These are phyloP conservation scores for Leptosomus discolor DNA, from an alignment of 2,113 vertebrate genomes.

Conservation along the genomic window DNA sequence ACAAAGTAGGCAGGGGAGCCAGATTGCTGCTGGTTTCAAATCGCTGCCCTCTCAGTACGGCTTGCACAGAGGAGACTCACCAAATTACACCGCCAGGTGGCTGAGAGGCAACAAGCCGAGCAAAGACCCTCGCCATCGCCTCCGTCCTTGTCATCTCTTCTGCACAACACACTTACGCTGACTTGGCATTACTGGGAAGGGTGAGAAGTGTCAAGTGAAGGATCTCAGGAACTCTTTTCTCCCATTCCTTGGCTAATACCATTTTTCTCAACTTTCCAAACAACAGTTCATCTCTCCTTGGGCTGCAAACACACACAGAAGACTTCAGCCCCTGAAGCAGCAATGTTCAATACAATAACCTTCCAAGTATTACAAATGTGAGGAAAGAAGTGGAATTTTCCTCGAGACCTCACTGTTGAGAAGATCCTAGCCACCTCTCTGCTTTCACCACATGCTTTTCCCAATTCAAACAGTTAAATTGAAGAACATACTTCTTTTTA, in stretches of 20 bases:
- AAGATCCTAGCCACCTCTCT: not conserved
- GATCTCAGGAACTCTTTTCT: not conserved
- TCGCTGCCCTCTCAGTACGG: not conserved
- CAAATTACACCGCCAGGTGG: not conserved
- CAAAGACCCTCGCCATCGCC: not conserved
- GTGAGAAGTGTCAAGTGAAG: not conserved
- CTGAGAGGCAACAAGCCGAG: no score
- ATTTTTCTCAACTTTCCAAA: not conserved
- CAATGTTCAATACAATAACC: not conserved
- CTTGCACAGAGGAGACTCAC: not conserved
- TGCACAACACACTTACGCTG: not conserved
- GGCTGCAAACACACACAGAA: accelerated
- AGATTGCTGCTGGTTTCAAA: not conserved
- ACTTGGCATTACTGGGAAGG: not conserved
- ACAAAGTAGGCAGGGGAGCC: not conserved
- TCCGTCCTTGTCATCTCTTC: not conserved
- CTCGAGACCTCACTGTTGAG: not conserved
- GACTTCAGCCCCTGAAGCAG: not conserved
- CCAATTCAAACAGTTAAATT: not conserved
- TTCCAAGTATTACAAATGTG: not conserved
- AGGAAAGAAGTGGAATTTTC: constrained; percentile 10
- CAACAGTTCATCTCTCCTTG: not conserved
- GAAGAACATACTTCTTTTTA: not conserved
- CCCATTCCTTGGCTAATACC: not conserved
- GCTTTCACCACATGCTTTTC: not conserved